Conservation (phyloP, 92 coral and sea anemone species). For the Zoanthus solanderi region DNA sequence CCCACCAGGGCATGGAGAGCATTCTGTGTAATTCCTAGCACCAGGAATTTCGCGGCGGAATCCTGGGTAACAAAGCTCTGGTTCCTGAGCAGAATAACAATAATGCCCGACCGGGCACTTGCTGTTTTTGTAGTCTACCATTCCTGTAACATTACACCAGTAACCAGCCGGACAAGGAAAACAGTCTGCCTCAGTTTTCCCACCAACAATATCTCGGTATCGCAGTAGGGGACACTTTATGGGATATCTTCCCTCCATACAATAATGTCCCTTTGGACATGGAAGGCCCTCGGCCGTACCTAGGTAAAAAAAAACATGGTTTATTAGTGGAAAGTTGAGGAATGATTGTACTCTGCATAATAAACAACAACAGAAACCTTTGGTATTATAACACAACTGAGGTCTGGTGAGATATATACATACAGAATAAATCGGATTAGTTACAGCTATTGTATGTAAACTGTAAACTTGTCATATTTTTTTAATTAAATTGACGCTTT, state of each 20-base stretch:
- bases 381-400: too few relatives aligned
- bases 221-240: conserved; percentile 85
- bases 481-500: too few relatives aligned
- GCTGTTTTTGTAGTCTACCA: conserved; percentile 86
- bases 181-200: conserved; percentile 81
- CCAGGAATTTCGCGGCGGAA: conserved; percentile 84
- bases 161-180: conserved; percentile 97
- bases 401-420: too few relatives aligned
- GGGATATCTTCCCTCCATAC: conserved; percentile 75
- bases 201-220: conserved; percentile 87
- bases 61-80: conserved; percentile 88
- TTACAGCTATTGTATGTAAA: too few relatives aligned
- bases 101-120: conserved; percentile 93
- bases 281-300: conserved; percentile 81
- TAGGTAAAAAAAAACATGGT: neutral
- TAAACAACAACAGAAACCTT: too few relatives aligned
- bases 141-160: conserved; percentile 97
- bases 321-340: too few relatives aligned
- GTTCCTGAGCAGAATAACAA: conserved; percentile 86
- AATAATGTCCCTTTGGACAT: conserved; percentile 93
- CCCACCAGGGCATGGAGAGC: conserved; percentile 89
- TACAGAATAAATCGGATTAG: too few relatives aligned
- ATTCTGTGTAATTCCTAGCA: conserved; percentile 78
- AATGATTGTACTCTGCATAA: too few relatives aligned
- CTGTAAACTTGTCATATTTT: too few relatives aligned